Evolutionary conservation across 2,797 vertebrate genomes (phyloP).

Genomic region (Orestias chungarensis): DNA sequence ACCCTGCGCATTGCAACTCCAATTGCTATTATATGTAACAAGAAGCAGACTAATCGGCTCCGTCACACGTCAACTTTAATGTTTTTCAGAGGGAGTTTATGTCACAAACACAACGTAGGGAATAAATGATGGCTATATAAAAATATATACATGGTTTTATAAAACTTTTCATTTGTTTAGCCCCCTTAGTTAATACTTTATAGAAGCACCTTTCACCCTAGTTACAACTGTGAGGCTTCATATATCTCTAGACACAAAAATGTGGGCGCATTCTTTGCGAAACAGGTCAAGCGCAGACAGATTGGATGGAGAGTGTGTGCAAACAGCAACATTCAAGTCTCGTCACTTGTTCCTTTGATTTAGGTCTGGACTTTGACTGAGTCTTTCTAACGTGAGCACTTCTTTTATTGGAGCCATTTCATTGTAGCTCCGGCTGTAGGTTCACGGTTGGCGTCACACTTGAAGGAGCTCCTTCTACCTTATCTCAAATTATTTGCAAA

Average conservation of each 20-base stretch:
- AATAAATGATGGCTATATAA: not conserved
- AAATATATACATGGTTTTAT: not conserved
- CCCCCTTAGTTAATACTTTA: not conserved
- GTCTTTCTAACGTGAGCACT: not conserved
- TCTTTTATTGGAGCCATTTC: not conserved
- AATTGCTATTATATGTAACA: slow-evolving; percentile 60
- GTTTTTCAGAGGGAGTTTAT: not conserved
- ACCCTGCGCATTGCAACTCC: slow-evolving; percentile 57
- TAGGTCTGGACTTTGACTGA: not conserved
- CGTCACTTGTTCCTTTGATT: not conserved
- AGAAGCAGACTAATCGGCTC: slow-evolving; percentile 66
- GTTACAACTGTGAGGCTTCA: not conserved
- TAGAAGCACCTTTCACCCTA: not conserved
- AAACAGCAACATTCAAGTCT: not conserved
- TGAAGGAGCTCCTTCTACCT: no score
- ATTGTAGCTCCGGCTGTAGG: not conserved
- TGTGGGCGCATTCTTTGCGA: not conserved
- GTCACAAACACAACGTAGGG: not conserved
- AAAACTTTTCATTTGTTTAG: not conserved
- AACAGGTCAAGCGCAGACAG: not conserved
- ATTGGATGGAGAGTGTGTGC: not conserved
- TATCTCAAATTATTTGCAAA: no score
- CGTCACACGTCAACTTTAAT: not conserved
- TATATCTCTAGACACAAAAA: not conserved
- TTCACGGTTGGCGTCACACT: no score